Base-by-base conservation (phyloP, 2,888 invertebrate genomes). In the Drosophila mettleri region DNA sequence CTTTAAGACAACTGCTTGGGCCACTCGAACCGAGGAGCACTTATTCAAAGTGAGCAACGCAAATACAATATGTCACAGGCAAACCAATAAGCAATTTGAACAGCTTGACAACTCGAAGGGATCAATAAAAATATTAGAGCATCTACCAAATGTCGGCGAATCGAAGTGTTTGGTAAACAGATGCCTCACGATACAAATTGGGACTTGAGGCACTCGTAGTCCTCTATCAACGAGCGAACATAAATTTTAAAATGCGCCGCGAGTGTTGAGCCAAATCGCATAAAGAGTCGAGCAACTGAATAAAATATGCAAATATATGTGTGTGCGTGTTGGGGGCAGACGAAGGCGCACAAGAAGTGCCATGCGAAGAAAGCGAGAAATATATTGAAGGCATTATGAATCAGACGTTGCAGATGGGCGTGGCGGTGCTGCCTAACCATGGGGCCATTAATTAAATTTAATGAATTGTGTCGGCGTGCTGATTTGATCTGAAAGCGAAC, bases 401-500 rank as follows among this genome's bases (percentile, higher is more conserved):
- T 72, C 65, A 82, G 12, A 10, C 7, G 53, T 34, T 33, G 29
- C 54, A 43, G 43, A 31, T 67, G 53, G 80, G 77, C 67, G 71
- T 70, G 64, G 58, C 52, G 12, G 31, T 24, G 55, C 33, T 24
- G 57, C 3, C 53, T 63, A 78, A 74, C 74, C 72, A 67, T 64
- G 45, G 45, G 65, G 62, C 52, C 74, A 79, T 83, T 83, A 83
- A 83, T 83, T 82, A 83, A 74, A 87, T 70, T 85, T 85, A 85
- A 83, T 87, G 82, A 87, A 85, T 79, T 81, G 71, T 83, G 73
- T 60, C 85, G 66, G 41, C 60, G 82, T 59, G 83, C 74, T 83
- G 83, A 87, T 84, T 84, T 84, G 33, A n/a, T 69, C 53, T 34
- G n/a, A n/a, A n/a, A 46, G 1, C n/a, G n/a, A 20, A 39, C 2